Evolutionary conservation across 2,888 invertebrate genomes (phyloP), one percentile per base, ranked within the genome.

Genomic region (Timema podura): DNA sequence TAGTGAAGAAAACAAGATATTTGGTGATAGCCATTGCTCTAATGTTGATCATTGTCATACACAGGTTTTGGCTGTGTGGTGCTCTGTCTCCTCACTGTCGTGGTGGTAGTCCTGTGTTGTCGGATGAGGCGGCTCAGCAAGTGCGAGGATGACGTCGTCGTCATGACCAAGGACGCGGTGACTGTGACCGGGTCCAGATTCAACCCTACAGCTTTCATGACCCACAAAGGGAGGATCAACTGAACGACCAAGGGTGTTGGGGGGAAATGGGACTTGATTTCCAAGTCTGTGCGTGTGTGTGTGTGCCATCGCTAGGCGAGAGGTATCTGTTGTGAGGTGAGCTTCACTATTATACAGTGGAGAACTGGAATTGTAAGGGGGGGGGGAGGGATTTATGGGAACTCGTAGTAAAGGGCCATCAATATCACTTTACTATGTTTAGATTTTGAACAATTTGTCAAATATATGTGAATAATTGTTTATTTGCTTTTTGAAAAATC

Each of bases 81-180:
- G 15, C 83, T 92, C 73, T 91, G 91, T 61, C 85, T 92, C 65
- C 82, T 94, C 71, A 85, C 88, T 0, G 90, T 90, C 9, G 89
- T 90, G 0, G 83, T 93, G 45, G 83, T 92, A 74, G 89, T 90
- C 0, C 89, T 92, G 71, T 94, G 93, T 77, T 86, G 91, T 13
- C 87, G 91, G 73, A 87, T 93, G 81, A 84, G 90, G 73, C 84
- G 88, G 74, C 82, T 79, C 8, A 72, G 74, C 65, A 77, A 78
- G 72, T 74, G 86, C 30, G 85, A 85, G 73, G 80, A 81, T 45
- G 81, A 81, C 70, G 77, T 78, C 2, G 68, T 70, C 45, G 72
- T 64, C 49, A 68, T 67, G 54, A 54, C 59, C 45, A 49, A 46
- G 57, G 49, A 68, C 44, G 48, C 68, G 5, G 59, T 67, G 9